These are phyloP conservation scores for Phrynocephalus guinanensis DNA, from an alignment of 2,797 vertebrate species.

Conservation along the genomic window DNA sequence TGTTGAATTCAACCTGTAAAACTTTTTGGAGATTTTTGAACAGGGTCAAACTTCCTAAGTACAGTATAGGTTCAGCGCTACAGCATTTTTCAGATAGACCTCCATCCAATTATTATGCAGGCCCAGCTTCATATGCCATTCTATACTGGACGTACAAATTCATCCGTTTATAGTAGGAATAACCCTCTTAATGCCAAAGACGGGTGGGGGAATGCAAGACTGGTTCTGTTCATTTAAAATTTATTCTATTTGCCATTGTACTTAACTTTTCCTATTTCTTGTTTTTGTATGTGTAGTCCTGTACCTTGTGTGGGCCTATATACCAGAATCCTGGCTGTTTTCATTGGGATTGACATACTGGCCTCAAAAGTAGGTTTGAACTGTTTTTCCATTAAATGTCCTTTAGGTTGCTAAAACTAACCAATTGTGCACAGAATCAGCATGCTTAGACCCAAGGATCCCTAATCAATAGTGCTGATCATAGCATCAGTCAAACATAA, in stretches of 20 bases:
- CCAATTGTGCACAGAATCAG: background rate
- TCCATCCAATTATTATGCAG: background rate
- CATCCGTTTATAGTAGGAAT: background rate
- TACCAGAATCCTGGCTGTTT: slow-evolving; percentile 93
- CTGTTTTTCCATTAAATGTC: slow-evolving; percentile 11
- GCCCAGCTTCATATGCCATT: background rate
- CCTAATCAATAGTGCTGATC: background rate
- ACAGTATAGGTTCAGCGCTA: background rate
- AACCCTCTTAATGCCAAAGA: background rate
- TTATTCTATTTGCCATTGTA: fast-evolving
- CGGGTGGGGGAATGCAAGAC: background rate
- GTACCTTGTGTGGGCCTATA: slow-evolving; percentile 91
- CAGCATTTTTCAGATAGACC: background rate
- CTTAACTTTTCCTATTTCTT: slow-evolving; percentile 13
- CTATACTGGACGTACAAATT: background rate
- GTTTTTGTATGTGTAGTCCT: slow-evolving; percentile 79
- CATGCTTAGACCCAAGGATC: background rate
- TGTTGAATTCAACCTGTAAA: background rate
- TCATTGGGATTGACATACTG: slow-evolving; percentile 93
- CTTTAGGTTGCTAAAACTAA: background rate
- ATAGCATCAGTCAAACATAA: too few species aligned
- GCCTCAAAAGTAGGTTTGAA: slow-evolving; percentile 93
- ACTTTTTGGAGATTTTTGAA: background rate
- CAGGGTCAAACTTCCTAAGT: background rate
- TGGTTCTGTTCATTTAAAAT: background rate